Percentiles rank a stretch among this genome's conserved stretches.
Evolutionary conservation across 2,797 vertebrate species (phyloP).

Genomic region (Caiman crocodilus): DNA sequence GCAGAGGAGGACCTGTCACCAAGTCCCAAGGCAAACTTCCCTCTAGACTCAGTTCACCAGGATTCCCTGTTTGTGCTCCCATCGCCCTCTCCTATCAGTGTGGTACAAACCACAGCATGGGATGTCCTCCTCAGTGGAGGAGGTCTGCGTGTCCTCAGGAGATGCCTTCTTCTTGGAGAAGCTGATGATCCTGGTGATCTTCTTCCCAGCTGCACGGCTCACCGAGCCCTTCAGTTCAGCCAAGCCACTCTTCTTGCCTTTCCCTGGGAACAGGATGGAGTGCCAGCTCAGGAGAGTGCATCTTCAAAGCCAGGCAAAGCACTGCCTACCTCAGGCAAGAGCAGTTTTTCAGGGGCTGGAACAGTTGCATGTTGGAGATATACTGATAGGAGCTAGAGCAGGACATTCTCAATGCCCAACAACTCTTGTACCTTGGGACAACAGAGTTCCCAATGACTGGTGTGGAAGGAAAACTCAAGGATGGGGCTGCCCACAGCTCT

Average conservation of each 20-base stretch:
- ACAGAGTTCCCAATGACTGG: neutral
- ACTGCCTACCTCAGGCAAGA: neutral
- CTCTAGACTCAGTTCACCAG: accelerated
- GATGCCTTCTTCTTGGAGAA: constrained; percentile 96
- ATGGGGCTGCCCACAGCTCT: neutral
- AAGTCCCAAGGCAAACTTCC: neutral
- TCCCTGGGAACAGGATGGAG: constrained; percentile 76
- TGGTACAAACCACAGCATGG: constrained; percentile 90
- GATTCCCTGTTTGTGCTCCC: accelerated
- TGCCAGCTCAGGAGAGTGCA: neutral
- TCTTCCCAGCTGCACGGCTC: constrained; percentile 94
- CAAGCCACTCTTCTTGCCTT: constrained; percentile 90
- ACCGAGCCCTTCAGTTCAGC: constrained; percentile 95
- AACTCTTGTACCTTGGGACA: neutral
- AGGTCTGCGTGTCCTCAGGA: constrained; percentile 83
- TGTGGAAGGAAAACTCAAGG: neutral
- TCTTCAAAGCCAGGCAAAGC: neutral
- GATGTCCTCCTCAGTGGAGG: constrained; percentile 86
- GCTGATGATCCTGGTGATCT: constrained; percentile 97
- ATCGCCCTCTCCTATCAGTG: neutral
- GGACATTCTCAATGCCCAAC: neutral
- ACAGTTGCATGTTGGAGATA: neutral
- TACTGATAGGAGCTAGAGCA: neutral
- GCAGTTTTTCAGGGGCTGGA: neutral
- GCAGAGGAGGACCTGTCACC: neutral